Evolutionary conservation across 2,113 vertebrate genomes (phyloP), one percentile per base, ranked within the genome.

Genomic region (Albula goreensis): DNA sequence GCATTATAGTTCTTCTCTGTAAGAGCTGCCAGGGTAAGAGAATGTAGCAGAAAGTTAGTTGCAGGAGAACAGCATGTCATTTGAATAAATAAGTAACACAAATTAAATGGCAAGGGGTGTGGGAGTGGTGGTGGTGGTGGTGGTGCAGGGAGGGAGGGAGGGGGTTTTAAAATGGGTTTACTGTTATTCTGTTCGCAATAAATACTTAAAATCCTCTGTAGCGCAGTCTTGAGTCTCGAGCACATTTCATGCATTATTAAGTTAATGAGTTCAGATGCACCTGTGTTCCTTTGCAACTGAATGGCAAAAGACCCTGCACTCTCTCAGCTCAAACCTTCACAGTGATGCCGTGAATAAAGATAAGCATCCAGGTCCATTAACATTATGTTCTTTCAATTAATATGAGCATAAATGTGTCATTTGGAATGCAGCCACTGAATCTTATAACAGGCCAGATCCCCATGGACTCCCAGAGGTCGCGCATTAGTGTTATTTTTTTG

Each of bases 241-340:
- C 87, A 53, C 86, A 88, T 91, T 89, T 89, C 90, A 91, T 90
- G 89, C 90, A 91, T 90, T 91, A 90, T 91, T 90, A 88, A 90
- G 87, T 85, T 89, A 90, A 91, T 89, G 90, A 90, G 85, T 85
- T 82, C 86, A 88, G 90, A 88, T 87, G 88, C 86, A 89, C 83
- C 83, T 85, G 86, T 86, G 86, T 77, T 80, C 82, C 70, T 63
- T 56, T 22, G 9, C 79, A 48, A 85, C 83, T 84, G 51, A 86
- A 85, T 84, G 88, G 88, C 86, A 87, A 86, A 88, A 89, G 85
- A 83, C 57, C 49, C 83, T 48, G 83, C 41, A 51, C 57, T 50
- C 11, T 41, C 31, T 41, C 31, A 41, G 31, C 31, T 41, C 31
- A 4, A 31, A 51, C 78, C 60, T 41, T 50, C 60, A 52, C n/a